These are phyloP conservation scores for Sparidentex hasta DNA, from an alignment of 2,797 vertebrate genomes.

Conservation along the genomic window DNA sequence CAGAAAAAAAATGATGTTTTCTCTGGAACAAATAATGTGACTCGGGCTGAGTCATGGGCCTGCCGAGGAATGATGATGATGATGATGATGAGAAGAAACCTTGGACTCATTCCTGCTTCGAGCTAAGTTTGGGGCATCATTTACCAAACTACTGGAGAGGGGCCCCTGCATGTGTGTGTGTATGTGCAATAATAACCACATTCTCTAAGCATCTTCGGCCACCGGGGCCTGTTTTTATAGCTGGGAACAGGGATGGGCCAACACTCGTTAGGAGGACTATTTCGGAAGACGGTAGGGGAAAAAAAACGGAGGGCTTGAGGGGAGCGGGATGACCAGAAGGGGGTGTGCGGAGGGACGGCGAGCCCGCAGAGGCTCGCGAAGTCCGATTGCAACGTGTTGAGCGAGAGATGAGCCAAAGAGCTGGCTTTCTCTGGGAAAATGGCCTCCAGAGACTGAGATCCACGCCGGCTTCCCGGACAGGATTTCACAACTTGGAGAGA, in stretches of 20 bases:
- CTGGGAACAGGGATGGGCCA: constrained; percentile 86
- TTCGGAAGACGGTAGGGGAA: constrained; percentile 79
- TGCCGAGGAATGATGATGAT: constrained; percentile 85
- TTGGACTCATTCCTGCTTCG: constrained; percentile 81
- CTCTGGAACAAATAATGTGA: constrained; percentile 90
- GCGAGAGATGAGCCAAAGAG: constrained; percentile 61
- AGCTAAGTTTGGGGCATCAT: constrained; percentile 89
- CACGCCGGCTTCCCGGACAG: constrained; percentile 44
- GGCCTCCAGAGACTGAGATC: constrained; percentile 52
- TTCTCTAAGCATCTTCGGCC: constrained; percentile 88
- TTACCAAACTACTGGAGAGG: constrained; percentile 86
- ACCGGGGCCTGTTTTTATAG: constrained; percentile 88
- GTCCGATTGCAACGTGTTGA: constrained; percentile 46
- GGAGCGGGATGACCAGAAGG: constrained; percentile 73
- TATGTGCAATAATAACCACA: constrained; percentile 88
- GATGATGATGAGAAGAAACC: constrained; percentile 86
- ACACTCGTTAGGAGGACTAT: constrained; percentile 83
- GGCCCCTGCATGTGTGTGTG: constrained; percentile 74
- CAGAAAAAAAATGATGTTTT: constrained; percentile 82
- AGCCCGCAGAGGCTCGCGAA: constrained; percentile 51
- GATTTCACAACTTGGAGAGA: constrained; percentile 69
- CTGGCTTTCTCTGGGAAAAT: constrained; percentile 58
- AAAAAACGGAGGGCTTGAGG: constrained; percentile 56
- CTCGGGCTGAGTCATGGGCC: constrained; percentile 86
- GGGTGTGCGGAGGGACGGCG: constrained; percentile 59